Base-by-base conservation (phyloP, 2,888 invertebrate species). In the Drepana falcataria region DNA sequence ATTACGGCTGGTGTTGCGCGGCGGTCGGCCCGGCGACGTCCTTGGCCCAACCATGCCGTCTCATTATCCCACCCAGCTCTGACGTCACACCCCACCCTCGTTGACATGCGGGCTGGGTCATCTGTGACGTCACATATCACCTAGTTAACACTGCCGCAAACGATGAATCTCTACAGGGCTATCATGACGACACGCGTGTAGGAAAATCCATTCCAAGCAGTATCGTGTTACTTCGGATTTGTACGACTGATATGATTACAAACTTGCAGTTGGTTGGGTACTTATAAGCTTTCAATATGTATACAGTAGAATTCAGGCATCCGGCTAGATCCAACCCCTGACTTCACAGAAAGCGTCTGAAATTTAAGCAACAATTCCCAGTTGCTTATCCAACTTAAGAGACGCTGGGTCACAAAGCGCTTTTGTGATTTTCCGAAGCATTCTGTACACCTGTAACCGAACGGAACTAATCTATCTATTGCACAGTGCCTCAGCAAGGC, bases 1-100 rank as follows among this genome's bases (percentile, higher is more conserved):
- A 90, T 90, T 87, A 73, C 68, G 73, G 68, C 71, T 78, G 81
- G 78, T 88, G 87, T 87, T 83, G 83, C 86, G 85, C 80, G 83
- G 71, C 83, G 76, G 89, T 88, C 87, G 89, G 86, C 89, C 81
- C 75, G 87, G 87, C 81, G 88, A 89, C 88, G 90, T 83, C 90
- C 90, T 90, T 90, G 90, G 88, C 85, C 83, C 79, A 66, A 78
- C 77, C 81, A 79, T 75, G 79, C 79, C 80, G 83, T 83, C 83
- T 79, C 76, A 65, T 69, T 70, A 71, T 70, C 72, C 77, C 77
- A 68, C 73, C 65, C 62, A 56, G 59, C 56, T 55, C 71, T 85
- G 83, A 87, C 89, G 87, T 87, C 87, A 87, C 83, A 60, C 64
- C 79, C 74, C 73, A 79, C 66, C 79, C 83, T 73, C 73, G 67